Base-by-base conservation (phyloP, 2,797 vertebrate genomes). In the Glyptemys insculpta region DNA sequence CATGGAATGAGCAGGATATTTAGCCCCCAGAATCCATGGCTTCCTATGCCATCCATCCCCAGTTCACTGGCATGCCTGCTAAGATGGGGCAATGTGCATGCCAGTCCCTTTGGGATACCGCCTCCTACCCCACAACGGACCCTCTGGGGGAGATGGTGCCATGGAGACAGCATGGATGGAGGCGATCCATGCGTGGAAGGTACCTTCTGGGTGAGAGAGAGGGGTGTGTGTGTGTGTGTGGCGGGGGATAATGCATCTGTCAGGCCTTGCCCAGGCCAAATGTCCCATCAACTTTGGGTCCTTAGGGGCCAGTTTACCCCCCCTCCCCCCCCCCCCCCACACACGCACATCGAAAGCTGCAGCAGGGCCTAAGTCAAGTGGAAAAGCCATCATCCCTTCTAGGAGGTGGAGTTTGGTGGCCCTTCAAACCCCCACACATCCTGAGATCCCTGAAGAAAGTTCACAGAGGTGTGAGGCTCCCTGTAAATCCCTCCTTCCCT, bases 401-500 rank as follows among this genome's bases (percentile, higher is more conserved):
- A 18, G 74, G 27, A 16, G 44, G 14, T 29, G 74, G 14, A 18
- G 29, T 49, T 2, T 81, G 74, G 34, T 87, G 89, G 85, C 74
- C 91, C 37, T 74, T 50, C 83, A 21, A 49, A 62, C n/a, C 29
- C 11, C 0, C 0, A 1, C 68, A 79, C 5, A 53, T 92, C 37
- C 68, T 79, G 72, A 79, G 53, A 85, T 87, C 85, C 80, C 87
- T 57, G 68, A 86, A 34, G 62, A 91, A 89, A 81, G 89, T 85
- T 59, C 9, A 4, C 47, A 79, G 91, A 87, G 85, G 56, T 34
- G 19, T 53, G 10, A 0, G 0, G 52, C 21, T 12, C 68, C n/a
- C 19, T 12, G 19, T 37, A 23, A 37, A 54, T 54, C 23, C 23
- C 54, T 54, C 53, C 21, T 21, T 18, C 52, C 62, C 3, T 72